A percentile compares a stretch with the other conserved stretches of the same genome.
Evolutionary conservation across 1,140 invertebrate genomes (phyloP).

Genomic region (Drosophila sulfurigaster): DNA sequence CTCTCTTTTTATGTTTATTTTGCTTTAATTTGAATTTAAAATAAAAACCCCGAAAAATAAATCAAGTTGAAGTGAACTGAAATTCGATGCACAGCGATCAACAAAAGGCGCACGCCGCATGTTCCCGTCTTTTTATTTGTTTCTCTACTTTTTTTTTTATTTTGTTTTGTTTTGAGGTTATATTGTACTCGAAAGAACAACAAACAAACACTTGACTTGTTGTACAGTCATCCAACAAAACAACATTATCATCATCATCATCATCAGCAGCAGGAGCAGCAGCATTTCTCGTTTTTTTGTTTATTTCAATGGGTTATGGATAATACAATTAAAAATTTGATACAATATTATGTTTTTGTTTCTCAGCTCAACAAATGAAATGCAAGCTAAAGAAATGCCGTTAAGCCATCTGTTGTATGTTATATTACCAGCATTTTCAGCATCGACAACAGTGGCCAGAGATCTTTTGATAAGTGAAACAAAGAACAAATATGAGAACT

Average conservation of each 20-base stretch:
- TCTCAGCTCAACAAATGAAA: neutral
- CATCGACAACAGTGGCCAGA: too few relatives aligned
- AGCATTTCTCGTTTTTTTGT: conserved; percentile 3
- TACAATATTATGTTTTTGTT: conserved; percentile 23
- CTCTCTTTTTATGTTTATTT: too few relatives aligned
- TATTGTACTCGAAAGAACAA: conserved; percentile 12
- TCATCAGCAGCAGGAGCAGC: neutral
- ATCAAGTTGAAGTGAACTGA: conserved; percentile 13
- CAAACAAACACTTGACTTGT: conserved; percentile 26
- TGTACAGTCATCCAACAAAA: conserved; percentile 36
- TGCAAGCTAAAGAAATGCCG: neutral
- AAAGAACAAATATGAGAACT: too few relatives aligned
- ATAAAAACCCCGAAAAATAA: conserved; percentile 2
- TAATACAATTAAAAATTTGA: conserved; percentile 57
- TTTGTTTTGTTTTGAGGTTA: neutral
- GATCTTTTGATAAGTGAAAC: too few relatives aligned
- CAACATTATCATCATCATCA: conserved; percentile 6
- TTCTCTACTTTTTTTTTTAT: conserved; percentile 3
- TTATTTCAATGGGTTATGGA: conserved; percentile 34
- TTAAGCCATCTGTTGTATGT: neutral
- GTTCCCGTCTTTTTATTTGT: conserved; percentile 1
- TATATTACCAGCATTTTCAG: neutral
- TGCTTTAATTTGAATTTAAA: too few relatives aligned
- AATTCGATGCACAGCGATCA: conserved; percentile 24
- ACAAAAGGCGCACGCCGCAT: conserved; percentile 35